Percentiles rank a stretch among this genome's conserved stretches.
phyloP scores from a whole-genome alignment of 2,113 vertebrate species.

The Pseudorectes ferrugineus region DNA sequence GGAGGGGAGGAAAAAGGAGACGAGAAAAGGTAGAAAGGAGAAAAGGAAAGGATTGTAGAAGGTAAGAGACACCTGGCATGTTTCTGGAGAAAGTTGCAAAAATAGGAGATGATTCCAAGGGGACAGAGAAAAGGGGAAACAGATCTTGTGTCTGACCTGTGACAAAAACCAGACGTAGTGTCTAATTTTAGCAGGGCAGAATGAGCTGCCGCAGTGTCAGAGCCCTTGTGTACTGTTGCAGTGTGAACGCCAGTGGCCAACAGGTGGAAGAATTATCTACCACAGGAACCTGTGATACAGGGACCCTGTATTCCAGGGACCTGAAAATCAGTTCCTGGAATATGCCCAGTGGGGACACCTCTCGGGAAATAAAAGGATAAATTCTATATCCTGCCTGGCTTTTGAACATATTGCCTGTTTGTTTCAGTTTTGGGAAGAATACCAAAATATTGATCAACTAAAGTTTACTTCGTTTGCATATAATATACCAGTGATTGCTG shows the following conservation, averaged over 20 bases:
- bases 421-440: neutral
- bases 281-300: neutral
- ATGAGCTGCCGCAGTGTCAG: neutral
- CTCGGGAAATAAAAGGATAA: neutral
- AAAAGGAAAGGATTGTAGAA: neutral
- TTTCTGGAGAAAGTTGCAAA: neutral
- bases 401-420: neutral
- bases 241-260: neutral
- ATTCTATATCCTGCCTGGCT: neutral
- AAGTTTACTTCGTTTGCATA: neutral
- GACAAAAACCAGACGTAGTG: neutral
- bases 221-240: neutral
- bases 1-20: neutral
- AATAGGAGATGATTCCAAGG: neutral
- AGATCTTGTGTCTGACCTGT: neutral
- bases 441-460: neutral
- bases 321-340: neutral
- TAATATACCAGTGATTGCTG: neutral
- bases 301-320: neutral
- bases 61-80: neutral
- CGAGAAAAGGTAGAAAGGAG: rapidly evolving
- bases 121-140: neutral
- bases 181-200: neutral
- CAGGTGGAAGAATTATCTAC: neutral
- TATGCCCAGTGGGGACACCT: neutral